Evolutionary conservation across 2,797 vertebrate genomes (phyloP), one percentile per base, ranked within the genome.

Genomic region (Falco peregrinus): DNA sequence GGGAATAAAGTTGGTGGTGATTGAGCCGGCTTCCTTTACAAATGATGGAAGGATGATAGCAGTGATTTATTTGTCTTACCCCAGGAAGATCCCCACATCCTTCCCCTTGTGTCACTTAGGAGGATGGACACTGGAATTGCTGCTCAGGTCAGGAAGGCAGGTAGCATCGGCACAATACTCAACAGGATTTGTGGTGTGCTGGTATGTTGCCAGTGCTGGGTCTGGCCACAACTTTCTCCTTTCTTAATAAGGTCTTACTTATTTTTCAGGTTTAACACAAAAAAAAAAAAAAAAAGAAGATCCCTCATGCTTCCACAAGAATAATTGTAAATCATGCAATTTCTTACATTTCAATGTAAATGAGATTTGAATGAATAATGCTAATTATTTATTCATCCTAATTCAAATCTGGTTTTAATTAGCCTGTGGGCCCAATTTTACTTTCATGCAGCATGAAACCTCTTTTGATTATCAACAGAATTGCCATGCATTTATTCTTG

Each of bases 371-470:
- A 87, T 91, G 83, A 96, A 91, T 92, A 86, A 95, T 70, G 57
- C 43, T 89, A n/a, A 90, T 93, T 96, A 93, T 65, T 93, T 90
- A 69, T 86, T 95, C 93, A 92, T 90, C 93, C 81, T 89, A 76
- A 93, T 90, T 92, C 92, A 93, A 56, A 84, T 84, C 91, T 70
- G 63, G 31, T 89, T 95, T 84, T 93, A 86, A 93, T 95, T 92
- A 78, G 84, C 91, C 90, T 7, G 26, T 65, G 59, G 96, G 87
- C 47, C 48, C n/a, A 60, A 89, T 95, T 95, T 94, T 22, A 68
- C 75, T 95, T 95, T 82, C 85, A 88, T 90, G 87, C 80, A 73
- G 71, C 90, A 93, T 90, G 82, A 94, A 95, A 91, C 91, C 84
- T 71, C 84, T 79, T 79, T 48, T 85, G 86, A 87, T 93, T 94